Evolutionary conservation across 2,113 vertebrate species (phyloP).

Genomic region (Brienomyrus longianalis): DNA sequence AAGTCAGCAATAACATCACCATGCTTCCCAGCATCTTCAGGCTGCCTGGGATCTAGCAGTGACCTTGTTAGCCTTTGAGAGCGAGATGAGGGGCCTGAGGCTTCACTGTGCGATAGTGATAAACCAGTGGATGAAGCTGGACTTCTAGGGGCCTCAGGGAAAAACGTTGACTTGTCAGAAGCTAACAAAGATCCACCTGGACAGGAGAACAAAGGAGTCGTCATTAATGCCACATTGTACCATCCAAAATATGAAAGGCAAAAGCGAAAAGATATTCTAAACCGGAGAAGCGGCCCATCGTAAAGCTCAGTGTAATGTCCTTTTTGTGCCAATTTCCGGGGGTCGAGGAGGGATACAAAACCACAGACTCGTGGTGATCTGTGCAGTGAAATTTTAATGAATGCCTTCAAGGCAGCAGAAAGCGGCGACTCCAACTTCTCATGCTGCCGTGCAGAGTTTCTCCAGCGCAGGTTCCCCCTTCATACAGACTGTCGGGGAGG

Average conservation of each 20-base stretch:
- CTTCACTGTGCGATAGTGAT: constrained; percentile 47
- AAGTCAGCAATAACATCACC: constrained; percentile 25
- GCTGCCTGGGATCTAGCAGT: neutral
- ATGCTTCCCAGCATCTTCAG: constrained; percentile 28
- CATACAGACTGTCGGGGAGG: neutral
- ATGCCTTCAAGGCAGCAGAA: neutral
- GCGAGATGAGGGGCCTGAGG: constrained; percentile 43
- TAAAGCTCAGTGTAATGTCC: neutral
- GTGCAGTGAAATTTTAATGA: neutral
- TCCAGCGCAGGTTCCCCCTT: neutral
- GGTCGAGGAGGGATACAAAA: neutral
- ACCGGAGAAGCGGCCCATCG: neutral
- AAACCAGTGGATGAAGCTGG: constrained; percentile 57
- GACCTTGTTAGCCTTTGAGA: constrained; percentile 23
- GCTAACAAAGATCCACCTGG: constrained; percentile 57
- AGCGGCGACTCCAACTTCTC: neutral
- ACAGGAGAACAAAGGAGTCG: constrained; percentile 30
- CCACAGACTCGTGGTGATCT: neutral
- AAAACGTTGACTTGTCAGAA: constrained; percentile 40
- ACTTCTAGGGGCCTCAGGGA: constrained; percentile 39
- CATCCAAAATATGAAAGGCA: neutral
- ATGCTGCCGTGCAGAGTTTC: neutral
- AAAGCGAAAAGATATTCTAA: neutral
- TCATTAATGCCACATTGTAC: neutral
- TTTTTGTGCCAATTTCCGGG: neutral